A percentile compares a stretch with the other conserved stretches of the same genome.
phyloP scores from a whole-genome alignment of 1,140 invertebrate genomes.

The Patella vulgata region DNA sequence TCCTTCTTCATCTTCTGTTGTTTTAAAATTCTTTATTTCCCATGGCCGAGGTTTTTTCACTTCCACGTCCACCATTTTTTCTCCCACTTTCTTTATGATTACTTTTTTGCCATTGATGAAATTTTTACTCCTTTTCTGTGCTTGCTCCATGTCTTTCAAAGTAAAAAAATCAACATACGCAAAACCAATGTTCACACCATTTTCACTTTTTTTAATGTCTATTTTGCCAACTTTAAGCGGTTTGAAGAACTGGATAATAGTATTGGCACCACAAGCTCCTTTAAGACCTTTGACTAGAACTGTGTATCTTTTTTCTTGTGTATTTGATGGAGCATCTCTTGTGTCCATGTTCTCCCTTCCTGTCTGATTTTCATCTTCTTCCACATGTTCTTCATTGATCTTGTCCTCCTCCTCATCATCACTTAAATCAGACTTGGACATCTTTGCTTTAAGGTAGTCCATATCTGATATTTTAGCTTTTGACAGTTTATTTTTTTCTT shows the following conservation, averaged over 20 bases:
- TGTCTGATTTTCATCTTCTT: not conserved
- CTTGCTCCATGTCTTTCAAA: constrained; percentile 83
- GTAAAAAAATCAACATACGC: constrained; percentile 40
- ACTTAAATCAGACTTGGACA: not conserved
- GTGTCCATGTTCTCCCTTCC: not conserved
- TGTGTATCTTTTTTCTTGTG: not conserved
- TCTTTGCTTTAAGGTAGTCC: no score
- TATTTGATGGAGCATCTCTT: no score
- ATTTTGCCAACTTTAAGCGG: no score
- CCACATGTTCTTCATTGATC: not conserved
- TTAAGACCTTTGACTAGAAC: not conserved
- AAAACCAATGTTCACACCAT: not conserved
- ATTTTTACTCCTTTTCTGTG: constrained; percentile 85
- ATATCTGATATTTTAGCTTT: no score
- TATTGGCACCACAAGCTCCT: no score
- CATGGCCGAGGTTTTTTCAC: constrained; percentile 52
- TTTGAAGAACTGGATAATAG: no score
- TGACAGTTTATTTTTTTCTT: no score
- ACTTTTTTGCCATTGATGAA: constrained; percentile 72
- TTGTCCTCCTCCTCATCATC: not conserved
- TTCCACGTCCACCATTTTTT: constrained; percentile 38
- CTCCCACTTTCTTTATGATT: constrained; percentile 48
- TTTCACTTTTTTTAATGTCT: no score
- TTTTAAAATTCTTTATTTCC: constrained; percentile 44
- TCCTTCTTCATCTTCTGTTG: constrained; percentile 77